A percentile compares a stretch with the other conserved stretches of the same genome.
phyloP scores from a whole-genome alignment of 2,797 vertebrate species.

The Phoeniculus purpureus region DNA sequence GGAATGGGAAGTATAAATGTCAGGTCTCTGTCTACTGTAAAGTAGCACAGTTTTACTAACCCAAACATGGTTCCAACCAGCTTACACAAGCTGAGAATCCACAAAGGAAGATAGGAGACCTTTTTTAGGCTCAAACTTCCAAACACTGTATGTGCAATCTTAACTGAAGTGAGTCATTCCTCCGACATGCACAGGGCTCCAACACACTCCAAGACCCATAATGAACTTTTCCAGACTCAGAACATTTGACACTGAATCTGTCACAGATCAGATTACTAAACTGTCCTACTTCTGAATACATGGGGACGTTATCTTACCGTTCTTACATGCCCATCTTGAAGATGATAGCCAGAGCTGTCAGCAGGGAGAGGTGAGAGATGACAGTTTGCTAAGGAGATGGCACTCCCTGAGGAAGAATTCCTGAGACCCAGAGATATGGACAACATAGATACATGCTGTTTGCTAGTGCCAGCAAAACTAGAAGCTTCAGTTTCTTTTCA shows the following conservation, averaged over 20 bases:
- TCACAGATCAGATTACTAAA: constrained; percentile 48
- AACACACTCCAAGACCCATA: neutral
- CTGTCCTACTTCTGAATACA: constrained; percentile 60
- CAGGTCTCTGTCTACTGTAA: neutral
- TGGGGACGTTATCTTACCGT: constrained; percentile 42
- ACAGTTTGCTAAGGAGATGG: constrained; percentile 1
- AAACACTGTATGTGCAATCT: neutral
- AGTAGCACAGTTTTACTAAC: neutral
- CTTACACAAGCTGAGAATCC: neutral
- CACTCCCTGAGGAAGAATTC: constrained; percentile 42
- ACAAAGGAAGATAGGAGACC: neutral
- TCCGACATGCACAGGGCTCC: neutral
- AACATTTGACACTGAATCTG: constrained; percentile 54
- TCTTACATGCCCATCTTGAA: constrained; percentile 51
- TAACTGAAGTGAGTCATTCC: constrained; percentile 22
- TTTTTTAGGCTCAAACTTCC: neutral
- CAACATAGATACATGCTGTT: neutral
- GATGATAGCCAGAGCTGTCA: constrained; percentile 56
- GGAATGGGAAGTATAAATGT: neutral
- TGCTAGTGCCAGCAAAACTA: neutral
- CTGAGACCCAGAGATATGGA: neutral
- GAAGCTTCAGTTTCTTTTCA: neutral
- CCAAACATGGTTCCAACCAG: neutral
- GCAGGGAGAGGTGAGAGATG: neutral
- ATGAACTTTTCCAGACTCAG: constrained; percentile 60